Evolutionary conservation across 2,113 vertebrate genomes (phyloP), one percentile per base, ranked within the genome.

Genomic region (Gobiocypris rarus): DNA sequence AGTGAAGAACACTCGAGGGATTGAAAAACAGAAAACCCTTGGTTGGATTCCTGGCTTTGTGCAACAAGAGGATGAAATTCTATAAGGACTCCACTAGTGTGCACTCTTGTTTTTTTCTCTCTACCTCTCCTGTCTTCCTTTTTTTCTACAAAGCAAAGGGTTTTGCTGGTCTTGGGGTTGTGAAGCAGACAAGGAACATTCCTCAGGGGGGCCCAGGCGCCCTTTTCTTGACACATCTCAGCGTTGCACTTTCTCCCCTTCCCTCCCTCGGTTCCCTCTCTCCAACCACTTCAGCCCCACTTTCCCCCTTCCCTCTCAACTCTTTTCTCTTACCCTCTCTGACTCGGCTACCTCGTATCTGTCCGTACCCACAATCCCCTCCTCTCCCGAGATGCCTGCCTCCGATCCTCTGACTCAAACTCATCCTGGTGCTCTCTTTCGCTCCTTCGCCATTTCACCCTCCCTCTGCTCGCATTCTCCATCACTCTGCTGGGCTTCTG

Each of bases 131-230:
- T 79, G 69, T 50, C 79, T 81, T 76, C 56, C 34, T 41, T 90
- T 90, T 90, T 90, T 91, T 90, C 90, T 90, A 67, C 74, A 84
- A 84, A 84, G 83, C 61, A 69, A 59, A 86, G 75, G 78, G 81
- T 54, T 87, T 71, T 85, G 79, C 73, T 88, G 86, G 83, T 84
- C 56, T 83, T 75, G 75, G 88, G 86, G 88, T 73, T 92, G 92
- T 91, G 92, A 94, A 92, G 93, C 93, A 95, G 93, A 95, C 93
- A 93, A 93, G 93, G 89, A 91, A 93, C 95, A 95, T 95, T 95
- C 95, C 95, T 93, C 91, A 92, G 92, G 93, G 94, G 93, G 94
- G 92, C 94, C 94, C 93, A 88, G 93, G 92, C 93, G 92, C 93
- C 90, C 92, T 92, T n/a, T 94, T 93, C 93, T 92, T 94, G 92